Base-by-base conservation (phyloP, 2,113 vertebrate species). In the Sylvilagus bachmani region DNA sequence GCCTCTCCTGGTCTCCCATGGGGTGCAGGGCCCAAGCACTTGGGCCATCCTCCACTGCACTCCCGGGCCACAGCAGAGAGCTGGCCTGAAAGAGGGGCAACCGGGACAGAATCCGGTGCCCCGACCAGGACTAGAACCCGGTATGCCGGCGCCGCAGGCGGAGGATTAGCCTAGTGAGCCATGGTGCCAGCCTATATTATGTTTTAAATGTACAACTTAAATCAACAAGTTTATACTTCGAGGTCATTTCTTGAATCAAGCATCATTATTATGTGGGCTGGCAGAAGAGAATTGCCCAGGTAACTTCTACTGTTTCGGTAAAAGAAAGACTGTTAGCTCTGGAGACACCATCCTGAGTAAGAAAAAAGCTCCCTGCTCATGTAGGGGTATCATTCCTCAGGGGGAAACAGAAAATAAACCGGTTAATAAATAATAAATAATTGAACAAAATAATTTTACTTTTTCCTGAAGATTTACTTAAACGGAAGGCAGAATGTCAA, bases 151-250 rank as follows among this genome's bases (percentile, higher is more conserved):
- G 38, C 38, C 38, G 5, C 38, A 38, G 38, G 38, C 5, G 38
- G 38, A 38, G 38, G 5, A 38, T 38, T 38, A 38, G 38, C 38
- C 38, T 38, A 38, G 3, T 38, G 38, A 38, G 38, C 38, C 38
- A 38, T 5, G 38, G 38, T 38, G 38, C 38, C 38, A 5, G 38
- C 55, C n/a, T 70, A 66, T 2, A 14, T 73, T 77, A 82, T 67
- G 82, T 94, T 74, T 66, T 53, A 62, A 85, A 90, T 44, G 11
- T 22, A 80, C 91, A 94, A 85, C 66, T 27, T 75, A 29, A 88
- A 92, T 94, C 21, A 36, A 44, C 91, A 90, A 90, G 51, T 49
- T 31, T 49, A 86, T 64, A 64, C 27, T 82, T 55, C 71, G 10
- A 66, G 21, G 22, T 78, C 17, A 71, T 87, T 91, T 96, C 71